phyloP scores from a whole-genome alignment of 2,888 invertebrate species.

The Eupithecia exiguata region DNA sequence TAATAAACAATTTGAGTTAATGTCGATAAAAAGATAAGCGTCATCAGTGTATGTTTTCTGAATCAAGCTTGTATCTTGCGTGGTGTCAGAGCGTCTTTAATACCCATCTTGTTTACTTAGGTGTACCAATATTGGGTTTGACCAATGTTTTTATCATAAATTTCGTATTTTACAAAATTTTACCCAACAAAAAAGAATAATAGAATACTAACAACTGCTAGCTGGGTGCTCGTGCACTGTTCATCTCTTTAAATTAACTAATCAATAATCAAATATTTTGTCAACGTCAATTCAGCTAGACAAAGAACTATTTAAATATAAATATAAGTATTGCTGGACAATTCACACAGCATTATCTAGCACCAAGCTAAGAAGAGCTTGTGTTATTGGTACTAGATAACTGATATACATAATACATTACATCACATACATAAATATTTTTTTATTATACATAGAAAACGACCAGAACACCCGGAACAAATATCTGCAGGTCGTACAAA shows the following conservation, averaged over 20 bases:
- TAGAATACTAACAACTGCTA: not conserved
- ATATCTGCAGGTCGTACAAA: no score
- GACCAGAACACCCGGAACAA: no score
- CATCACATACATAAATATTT: no score
- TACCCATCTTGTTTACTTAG: constrained; percentile 28
- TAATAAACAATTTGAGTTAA: constrained; percentile 46
- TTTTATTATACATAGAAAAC: no score
- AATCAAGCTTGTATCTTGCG: constrained; percentile 38
- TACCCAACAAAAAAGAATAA: not conserved
- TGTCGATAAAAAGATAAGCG: constrained; percentile 45
- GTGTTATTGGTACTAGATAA: no score
- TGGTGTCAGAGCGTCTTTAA: constrained; percentile 29
- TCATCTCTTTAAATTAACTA: not conserved
- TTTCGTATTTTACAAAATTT: constrained; percentile 3
- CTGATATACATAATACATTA: no score
- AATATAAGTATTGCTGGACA: no score
- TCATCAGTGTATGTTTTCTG: constrained; percentile 38
- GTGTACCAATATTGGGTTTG: constrained; percentile 27
- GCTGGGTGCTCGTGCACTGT: not conserved
- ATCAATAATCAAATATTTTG: not conserved
- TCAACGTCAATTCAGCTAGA: not conserved
- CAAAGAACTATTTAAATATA: no score
- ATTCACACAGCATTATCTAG: no score
- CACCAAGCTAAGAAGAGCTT: no score
- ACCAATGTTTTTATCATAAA: constrained; percentile 24